These are phyloP conservation scores for Hermodice carunculata DNA, from an alignment of 2,888 invertebrate species.

Conservation along the genomic window DNA sequence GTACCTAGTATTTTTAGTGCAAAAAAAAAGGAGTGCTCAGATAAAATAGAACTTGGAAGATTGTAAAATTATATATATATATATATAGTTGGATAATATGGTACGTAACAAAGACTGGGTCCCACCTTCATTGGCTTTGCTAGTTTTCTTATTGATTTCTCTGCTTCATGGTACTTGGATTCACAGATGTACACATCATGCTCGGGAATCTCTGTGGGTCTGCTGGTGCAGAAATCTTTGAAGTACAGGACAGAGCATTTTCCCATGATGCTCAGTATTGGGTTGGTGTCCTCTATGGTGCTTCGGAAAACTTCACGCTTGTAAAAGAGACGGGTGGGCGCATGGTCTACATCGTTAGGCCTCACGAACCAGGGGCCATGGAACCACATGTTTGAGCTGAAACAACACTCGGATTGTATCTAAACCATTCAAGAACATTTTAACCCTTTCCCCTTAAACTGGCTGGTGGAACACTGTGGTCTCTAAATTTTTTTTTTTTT, in stretches of 20 bases:
- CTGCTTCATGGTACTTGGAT: conserved; percentile 90
- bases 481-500: no score
- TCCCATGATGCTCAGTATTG: conserved; percentile 90
- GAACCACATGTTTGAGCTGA: conserved; percentile 89
- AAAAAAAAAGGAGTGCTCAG: no score
- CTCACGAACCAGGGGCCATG: conserved; percentile 94
- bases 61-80: no score
- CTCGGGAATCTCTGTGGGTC: conserved; percentile 94
- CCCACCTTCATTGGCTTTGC: conserved; percentile 56
- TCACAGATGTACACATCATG: conserved; percentile 94
- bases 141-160: conserved; percentile 70
- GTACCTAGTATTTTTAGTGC: no score
- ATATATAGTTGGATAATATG: no score
- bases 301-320: conserved; percentile 94
- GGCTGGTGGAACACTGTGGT: no score
- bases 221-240: conserved; percentile 88
- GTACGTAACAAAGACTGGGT: no score
- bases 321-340: conserved; percentile 80
- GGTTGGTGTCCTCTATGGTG: conserved; percentile 91
- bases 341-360: conserved; percentile 87
- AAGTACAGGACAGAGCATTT: conserved; percentile 88
- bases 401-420: no score
- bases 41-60: no score
- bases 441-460: no score
- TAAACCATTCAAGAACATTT: no score